Evolutionary conservation across 2,797 vertebrate genomes (phyloP), one percentile per base, ranked within the genome.

Genomic region (Numenius phaeopus): DNA sequence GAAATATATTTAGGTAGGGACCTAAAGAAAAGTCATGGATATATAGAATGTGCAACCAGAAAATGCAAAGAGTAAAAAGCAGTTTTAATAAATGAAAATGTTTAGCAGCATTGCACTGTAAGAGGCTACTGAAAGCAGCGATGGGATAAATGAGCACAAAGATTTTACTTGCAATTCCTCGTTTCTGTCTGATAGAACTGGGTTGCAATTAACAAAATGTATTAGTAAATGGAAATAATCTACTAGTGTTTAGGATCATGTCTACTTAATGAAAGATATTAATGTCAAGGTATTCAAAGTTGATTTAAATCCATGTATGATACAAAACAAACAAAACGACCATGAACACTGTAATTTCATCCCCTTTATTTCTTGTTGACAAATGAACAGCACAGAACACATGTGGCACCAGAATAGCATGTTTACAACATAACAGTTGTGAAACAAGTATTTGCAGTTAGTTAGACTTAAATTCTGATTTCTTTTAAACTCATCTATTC

Each of bases 41-140:
- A 64, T 79, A 88, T 77, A 94, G 61, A 70, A 88, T 49, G 50
- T 86, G 90, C 96, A 93, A 71, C 84, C 89, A 91, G 82, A 78
- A 95, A 82, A 93, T 72, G 92, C 96, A 95, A 89, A 93, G 29
- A 93, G 78, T 84, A 95, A 90, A 96, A 95, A 91, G 88, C 83
- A 94, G 76, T 64, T 94, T 37, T 90, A 83, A 82, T 84, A 93
- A 90, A 89, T 89, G 62, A 81, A 81, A 87, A 89, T 61, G 40
- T 89, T 95, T 94, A 96, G 93, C 70, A 91, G 87, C 86, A 77
- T 69, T 86, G 59, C 94, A 94, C 58, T 86, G 34, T 52, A 67
- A 82, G 50, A 73, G 52, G 34, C 64, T 76, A 93, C 55, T 87
- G 40, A 79, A 87, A 93, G 76, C 85, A 47, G 47, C 91, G 89